Conservation (phyloP, 2,113 vertebrate genomes). For the Zosterops japonicus region DNA sequence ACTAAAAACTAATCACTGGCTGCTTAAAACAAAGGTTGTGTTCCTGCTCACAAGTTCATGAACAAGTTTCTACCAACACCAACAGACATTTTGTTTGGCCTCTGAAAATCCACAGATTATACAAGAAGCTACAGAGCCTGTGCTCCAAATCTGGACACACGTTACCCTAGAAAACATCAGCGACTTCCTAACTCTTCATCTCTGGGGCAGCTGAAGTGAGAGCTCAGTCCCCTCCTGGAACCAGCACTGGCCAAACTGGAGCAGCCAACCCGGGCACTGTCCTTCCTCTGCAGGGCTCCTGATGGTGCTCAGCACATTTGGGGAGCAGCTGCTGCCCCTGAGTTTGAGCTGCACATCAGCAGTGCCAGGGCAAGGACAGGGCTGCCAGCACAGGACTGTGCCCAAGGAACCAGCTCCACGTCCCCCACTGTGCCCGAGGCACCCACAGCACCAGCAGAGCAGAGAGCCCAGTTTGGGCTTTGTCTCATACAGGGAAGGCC, state of each 20-base stretch:
- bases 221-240: not conserved
- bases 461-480: not conserved
- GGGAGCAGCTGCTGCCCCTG: not conserved
- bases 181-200: rapidly evolving
- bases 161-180: not conserved
- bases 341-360: not conserved
- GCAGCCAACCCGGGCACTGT: rapidly evolving
- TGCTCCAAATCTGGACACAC: rapidly evolving
- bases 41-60: rapidly evolving
- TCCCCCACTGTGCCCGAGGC: not conserved
- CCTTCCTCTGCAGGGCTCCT: rapidly evolving
- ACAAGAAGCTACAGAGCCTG: not conserved
- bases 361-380: not conserved
- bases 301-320: rapidly evolving
- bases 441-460: rapidly evolving
- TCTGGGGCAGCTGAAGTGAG: not conserved
- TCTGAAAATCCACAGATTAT: not conserved
- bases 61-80: not conserved
- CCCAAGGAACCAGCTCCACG: not conserved
- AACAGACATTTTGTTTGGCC: not conserved
- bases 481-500: not conserved
- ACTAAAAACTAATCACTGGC: rapidly evolving
- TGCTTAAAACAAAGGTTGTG: not conserved
- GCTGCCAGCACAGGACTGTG: not conserved
- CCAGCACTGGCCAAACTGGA: rapidly evolving